Base-by-base conservation (phyloP, 1,140 invertebrate genomes). In the Zaprionus gabonicus region DNA sequence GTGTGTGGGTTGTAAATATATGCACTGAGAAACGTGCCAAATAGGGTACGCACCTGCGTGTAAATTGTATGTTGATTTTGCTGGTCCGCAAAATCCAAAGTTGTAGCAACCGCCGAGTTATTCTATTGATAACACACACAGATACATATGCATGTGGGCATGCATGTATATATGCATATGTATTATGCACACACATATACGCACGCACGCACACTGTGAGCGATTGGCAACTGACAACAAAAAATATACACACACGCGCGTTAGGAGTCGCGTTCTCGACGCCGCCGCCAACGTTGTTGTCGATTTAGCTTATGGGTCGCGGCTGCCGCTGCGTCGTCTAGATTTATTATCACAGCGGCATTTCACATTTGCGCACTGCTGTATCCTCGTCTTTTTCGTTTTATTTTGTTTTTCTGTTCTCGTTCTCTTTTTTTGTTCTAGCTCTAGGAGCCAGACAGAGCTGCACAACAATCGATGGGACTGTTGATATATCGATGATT, bases 1-100 rank as follows among this genome's bases (percentile, higher is more conserved):
- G 9, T 34, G 27, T 55, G 27, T 60, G 20, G 34, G 3, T 17
- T 65, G 20, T 28, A 53, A 55, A 36, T 44, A 44, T 46, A 34
- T 58, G 41, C n/a, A 46, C 41, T 46, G n/a, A 3, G 7, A 46
- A 46, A 46, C 41, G 41, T 46, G 41, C 41, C n/a, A 46, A 46
- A 23, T 64, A 36, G 62, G 53, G 62, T 81, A 97, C 96, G 96
- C 96, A 97, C 96, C 96, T 97, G 96, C 96, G 96, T 96, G 95
- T 95, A 95, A 95, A 94, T 71, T 81, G 68, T 80, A 62, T 66
- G 67, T 49, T 79, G 62, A 77, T 69, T 73, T 46, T 64, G 46
- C 17, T 64, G 75, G 34, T 58, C 38, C 38, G 34, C 63, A 60
- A 76, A 46, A 70, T 59, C 41, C 38, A 62, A 56, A 44, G 20